Evolutionary conservation across 2,888 invertebrate genomes (phyloP).

Genomic region (Nomada flava): DNA sequence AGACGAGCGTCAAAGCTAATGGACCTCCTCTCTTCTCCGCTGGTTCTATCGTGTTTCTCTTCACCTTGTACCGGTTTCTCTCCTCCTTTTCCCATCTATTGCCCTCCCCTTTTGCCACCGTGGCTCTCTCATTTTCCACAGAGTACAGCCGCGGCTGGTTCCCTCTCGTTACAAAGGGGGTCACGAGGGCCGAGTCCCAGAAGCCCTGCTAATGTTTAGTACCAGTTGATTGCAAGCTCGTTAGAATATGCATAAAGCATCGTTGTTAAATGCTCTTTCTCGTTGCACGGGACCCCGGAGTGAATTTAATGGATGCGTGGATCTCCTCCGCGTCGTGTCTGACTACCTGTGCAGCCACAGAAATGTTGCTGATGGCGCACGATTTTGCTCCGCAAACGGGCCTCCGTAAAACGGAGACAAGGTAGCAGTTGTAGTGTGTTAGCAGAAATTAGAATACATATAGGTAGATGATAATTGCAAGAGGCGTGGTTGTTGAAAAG

Average conservation of each 20-base stretch:
- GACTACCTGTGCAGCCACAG: slow-evolving; percentile 44
- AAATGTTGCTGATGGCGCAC: slow-evolving; percentile 43
- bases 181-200: slow-evolving; percentile 51
- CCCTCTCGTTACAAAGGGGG: slow-evolving; percentile 54
- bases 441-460: background rate
- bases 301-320: slow-evolving; percentile 53
- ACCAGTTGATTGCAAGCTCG: slow-evolving; percentile 75
- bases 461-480: no score
- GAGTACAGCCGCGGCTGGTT: no score
- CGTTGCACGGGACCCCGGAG: slow-evolving; percentile 27
- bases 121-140: slow-evolving; percentile 11
- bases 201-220: slow-evolving; percentile 72
- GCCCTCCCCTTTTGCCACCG: background rate
- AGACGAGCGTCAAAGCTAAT: slow-evolving; percentile 83
- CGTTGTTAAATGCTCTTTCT: slow-evolving; percentile 70
- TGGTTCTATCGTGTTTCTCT: slow-evolving; percentile 49
- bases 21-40: slow-evolving; percentile 70
- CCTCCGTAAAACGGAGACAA: background rate
- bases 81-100: slow-evolving; percentile 21
- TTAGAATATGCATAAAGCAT: slow-evolving; percentile 75
- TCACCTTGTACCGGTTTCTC: slow-evolving; percentile 42
- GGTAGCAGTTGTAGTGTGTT: background rate
- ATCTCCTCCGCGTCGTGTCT: background rate
- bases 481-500: background rate
- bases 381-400: slow-evolving; percentile 16